These are phyloP conservation scores for Anser cygnoides DNA, from an alignment of 2,113 vertebrate species.

Conservation along the genomic window DNA sequence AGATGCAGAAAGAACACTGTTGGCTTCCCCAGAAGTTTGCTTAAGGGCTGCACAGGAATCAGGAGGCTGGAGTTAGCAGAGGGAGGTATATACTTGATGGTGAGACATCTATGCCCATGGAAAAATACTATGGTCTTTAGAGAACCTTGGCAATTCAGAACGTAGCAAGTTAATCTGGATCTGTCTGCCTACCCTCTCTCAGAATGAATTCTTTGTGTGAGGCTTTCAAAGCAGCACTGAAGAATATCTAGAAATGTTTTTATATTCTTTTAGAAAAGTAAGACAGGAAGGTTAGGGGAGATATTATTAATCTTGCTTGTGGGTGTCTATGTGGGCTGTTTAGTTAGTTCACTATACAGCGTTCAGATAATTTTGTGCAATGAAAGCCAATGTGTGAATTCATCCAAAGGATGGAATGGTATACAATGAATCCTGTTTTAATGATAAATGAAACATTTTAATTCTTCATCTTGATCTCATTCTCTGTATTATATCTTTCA, in stretches of 20 bases:
- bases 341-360: not conserved
- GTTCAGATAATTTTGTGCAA: not conserved
- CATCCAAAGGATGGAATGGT: not conserved
- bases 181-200: not conserved
- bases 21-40: not conserved
- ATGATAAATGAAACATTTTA: not conserved
- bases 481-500: not conserved
- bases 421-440: not conserved
- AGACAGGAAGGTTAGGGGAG: not conserved
- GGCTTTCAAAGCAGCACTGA: not conserved
- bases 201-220: not conserved
- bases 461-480: not conserved
- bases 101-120: not conserved
- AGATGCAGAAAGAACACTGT: not conserved
- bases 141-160: not conserved
- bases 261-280: not conserved
- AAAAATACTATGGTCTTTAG: not conserved
- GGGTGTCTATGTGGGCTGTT: conserved; percentile 10
- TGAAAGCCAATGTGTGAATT: not conserved
- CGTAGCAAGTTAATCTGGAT: not conserved
- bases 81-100: not conserved
- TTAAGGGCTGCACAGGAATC: not conserved
- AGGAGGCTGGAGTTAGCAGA: not conserved
- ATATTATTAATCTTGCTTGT: conserved; percentile 13
- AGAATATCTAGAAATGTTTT: not conserved